Percentiles rank a stretch among this genome's conserved stretches.
phyloP scores from a whole-genome alignment of 2,113 vertebrate species.

The Ceratotherium simum region DNA sequence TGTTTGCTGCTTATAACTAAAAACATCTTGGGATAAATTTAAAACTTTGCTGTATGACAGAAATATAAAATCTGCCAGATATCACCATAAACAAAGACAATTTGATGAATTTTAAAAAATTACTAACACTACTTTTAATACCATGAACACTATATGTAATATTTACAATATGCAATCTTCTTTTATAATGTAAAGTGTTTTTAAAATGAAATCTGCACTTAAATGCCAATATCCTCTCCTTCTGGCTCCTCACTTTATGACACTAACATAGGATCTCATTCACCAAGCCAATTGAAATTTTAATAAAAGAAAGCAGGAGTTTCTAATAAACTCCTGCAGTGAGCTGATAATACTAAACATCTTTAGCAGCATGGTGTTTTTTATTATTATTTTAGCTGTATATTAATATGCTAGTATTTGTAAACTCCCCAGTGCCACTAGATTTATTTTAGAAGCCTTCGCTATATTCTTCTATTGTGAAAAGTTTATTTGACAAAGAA shows the following conservation, averaged over 20 bases:
- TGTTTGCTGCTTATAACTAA: constrained; percentile 77
- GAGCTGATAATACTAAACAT: constrained; percentile 92
- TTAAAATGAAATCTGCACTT: constrained; percentile 91
- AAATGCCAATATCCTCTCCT: constrained; percentile 92
- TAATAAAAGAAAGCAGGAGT: constrained; percentile 94
- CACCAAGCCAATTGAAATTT: constrained; percentile 94
- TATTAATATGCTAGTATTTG: constrained; percentile 94
- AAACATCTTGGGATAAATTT: constrained; percentile 84
- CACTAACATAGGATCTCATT: constrained; percentile 92
- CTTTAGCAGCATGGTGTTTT: constrained; percentile 93
- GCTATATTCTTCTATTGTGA: constrained; percentile 84
- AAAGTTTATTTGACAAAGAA: constrained; percentile 85
- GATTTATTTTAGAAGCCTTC: constrained; percentile 90
- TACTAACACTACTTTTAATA: constrained; percentile 85
- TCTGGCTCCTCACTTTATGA: constrained; percentile 92
- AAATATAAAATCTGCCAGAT: constrained; percentile 84
- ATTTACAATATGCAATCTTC: constrained; percentile 89
- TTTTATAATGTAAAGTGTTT: constrained; percentile 88
- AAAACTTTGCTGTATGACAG: constrained; percentile 80
- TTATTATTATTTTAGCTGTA: constrained; percentile 94
- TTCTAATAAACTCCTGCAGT: constrained; percentile 93
- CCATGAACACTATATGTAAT: constrained; percentile 83
- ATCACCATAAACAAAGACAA: constrained; percentile 84
- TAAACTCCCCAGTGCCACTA: constrained; percentile 91
- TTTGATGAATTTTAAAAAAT: constrained; percentile 86